Base-by-base conservation (phyloP, 2,113 vertebrate species). In the Centropus unirufus region DNA sequence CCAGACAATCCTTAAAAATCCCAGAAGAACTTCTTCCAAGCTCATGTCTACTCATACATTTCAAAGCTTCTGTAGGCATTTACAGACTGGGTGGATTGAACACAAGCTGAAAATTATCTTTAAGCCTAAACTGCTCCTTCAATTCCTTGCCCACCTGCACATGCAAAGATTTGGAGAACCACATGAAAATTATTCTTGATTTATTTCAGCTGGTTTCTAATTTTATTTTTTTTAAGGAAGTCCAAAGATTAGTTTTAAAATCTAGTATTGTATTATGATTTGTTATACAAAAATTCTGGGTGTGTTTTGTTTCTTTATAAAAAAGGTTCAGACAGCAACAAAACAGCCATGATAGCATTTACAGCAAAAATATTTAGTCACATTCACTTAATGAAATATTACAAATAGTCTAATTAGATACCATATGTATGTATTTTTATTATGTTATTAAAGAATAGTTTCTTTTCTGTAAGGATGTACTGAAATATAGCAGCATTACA, bases 71-170 rank as follows among this genome's bases (percentile, higher is more conserved):
- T 19, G 14, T 12, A 47, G 29, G 22, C 34, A 89, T 17, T 4
- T 77, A 36, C 18, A 46, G 34, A 90, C 5, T 1, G 2, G 84
- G 12, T 9, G 7, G 26, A 86, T 23, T 83, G 34, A 74, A 67
- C 39, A 89, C 20, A 77, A 89, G 22, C 21, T 62, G 75, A 77
- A 94, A 90, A 81, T 51, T 27, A 26, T 32, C 51, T 73, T 26
- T 58, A 55, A 81, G 27, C 21, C 15, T 51, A 51, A 22, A 46
- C 55, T 19, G 27, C 10, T 88, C 34, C 39, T 70, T 68, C 4
- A 1, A 36, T 55, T 64, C 18, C 29, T 46, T 32, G 17, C 30
- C 68, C 83, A 36, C 11, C 42, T 63, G 23, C 15, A 70, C 2
- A 2, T 15, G 15, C 32, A 89, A 78, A 81, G 40, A 42, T 54